Evolutionary conservation across 2,888 invertebrate genomes (phyloP), one percentile per base, ranked within the genome.

Genomic region (Aphidius colemani): DNA sequence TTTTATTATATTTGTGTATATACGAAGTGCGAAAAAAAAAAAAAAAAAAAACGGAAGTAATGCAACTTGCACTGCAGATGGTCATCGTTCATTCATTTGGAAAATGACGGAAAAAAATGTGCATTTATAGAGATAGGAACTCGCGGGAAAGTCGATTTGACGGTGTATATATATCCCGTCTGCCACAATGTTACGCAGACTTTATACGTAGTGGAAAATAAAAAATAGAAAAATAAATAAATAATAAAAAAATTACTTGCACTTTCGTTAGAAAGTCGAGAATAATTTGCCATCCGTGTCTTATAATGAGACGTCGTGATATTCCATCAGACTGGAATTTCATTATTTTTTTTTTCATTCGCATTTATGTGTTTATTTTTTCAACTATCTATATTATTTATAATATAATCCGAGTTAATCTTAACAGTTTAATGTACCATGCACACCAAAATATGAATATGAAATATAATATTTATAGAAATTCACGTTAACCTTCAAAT

Each of bases 261-360:
- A 80, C 80, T 80, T 80, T 80, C 80, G 79, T 79, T 80, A 80
- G 80, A 80, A 80, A 80, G 80, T 78, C 70, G 73, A 73, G 75
- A 74, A 79, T 78, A 76, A 77, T 71, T 68, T 74, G 74, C 78
- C 75, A 78, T 75, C 77, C 77, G 72, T 77, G 75, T 72, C 71
- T 30, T 30, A 30, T 30, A 30, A 30, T 30, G 30, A 30, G 30
- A 30, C 30, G 30, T 30, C 30, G 30, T 30, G 30, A 30, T 30
- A 30, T 30, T n/a, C 13, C 13, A n/a, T 39, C 18, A 40, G 53
- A 45, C 53, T 43, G 18, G 49, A 10, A 53, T 40, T 61, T 45
- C 46, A 55, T 55, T 55, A 61, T 40, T 45, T 45, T 45, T 45
- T 13, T 53, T 43, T 46, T n/a, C n/a, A 39, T 53, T 39, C 3